These are phyloP conservation scores for Eudyptes chrysolophus DNA, from an alignment of 2,113 vertebrate genomes.

Conservation along the genomic window DNA sequence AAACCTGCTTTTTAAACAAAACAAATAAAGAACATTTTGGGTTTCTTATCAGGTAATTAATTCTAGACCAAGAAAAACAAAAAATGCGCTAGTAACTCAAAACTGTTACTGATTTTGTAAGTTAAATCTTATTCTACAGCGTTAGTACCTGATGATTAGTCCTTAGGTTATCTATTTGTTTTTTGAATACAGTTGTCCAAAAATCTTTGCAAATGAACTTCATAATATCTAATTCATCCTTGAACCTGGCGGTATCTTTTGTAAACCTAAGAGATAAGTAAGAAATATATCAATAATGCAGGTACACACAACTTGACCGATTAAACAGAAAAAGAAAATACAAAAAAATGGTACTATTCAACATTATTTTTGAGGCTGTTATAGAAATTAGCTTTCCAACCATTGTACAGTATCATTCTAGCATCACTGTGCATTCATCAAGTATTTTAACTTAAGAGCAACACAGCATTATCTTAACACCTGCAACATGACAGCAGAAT, in stretches of 20 bases:
- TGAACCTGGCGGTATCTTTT: conserved; percentile 93
- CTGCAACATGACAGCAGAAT: background rate
- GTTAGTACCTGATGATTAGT: conserved; percentile 91
- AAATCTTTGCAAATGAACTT: conserved; percentile 98
- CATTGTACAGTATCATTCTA: background rate
- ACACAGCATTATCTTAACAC: background rate
- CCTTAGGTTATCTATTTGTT: conserved; percentile 94
- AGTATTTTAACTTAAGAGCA: background rate
- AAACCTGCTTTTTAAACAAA: background rate
- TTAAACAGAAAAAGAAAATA: background rate
- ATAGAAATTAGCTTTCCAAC: background rate
- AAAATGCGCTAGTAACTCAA: background rate
- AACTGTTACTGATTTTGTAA: background rate
- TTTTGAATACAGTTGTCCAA: conserved; percentile 95
- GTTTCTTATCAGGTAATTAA: background rate
- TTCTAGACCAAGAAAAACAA: background rate
- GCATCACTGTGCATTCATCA: background rate
- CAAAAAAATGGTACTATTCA: background rate
- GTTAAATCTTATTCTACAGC: background rate
- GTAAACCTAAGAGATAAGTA: conserved; percentile 82
- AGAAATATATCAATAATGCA: background rate
- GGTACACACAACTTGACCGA: background rate
- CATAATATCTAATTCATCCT: conserved; percentile 96
- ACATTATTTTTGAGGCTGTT: background rate
- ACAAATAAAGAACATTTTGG: background rate